phyloP scores from a whole-genome alignment of 1,140 invertebrate genomes.

The Trinorchestia longiramus region DNA sequence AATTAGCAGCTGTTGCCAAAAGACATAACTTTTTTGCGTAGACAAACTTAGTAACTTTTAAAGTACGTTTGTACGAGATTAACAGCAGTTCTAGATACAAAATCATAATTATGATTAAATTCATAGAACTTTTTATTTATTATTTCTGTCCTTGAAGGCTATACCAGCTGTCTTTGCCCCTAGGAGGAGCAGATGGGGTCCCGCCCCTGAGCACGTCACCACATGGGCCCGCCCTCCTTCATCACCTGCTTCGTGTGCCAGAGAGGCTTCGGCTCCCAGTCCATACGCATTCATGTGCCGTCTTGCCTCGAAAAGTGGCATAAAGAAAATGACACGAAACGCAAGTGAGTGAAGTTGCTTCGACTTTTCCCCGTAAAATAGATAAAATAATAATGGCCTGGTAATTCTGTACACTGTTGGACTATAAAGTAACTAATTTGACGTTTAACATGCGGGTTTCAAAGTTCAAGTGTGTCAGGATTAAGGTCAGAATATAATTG shows the following conservation, averaged over 20 bases:
- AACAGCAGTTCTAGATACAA: too few species aligned
- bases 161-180: too few species aligned
- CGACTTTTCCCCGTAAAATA: background rate
- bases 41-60: too few species aligned
- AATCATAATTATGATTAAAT: too few species aligned
- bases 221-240: constrained; percentile 62
- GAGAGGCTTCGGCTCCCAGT: constrained; percentile 79
- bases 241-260: constrained; percentile 83
- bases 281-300: constrained; percentile 82
- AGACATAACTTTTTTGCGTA: too few species aligned
- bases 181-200: background rate
- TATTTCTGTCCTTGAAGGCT: too few species aligned
- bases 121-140: too few species aligned
- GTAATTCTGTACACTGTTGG: background rate
- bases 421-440: too few species aligned
- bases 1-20: too few species aligned
- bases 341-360: constrained; percentile 58
- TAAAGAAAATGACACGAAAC: constrained; percentile 70
- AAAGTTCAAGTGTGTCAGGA: background rate
- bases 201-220: constrained; percentile 44
- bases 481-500: background rate
- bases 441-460: background rate
- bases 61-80: too few species aligned
- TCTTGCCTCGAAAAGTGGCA: constrained; percentile 84
- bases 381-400: too few species aligned